Conservation (phyloP, 2,888 invertebrate genomes). For the Xestoiulus laeticollis region DNA sequence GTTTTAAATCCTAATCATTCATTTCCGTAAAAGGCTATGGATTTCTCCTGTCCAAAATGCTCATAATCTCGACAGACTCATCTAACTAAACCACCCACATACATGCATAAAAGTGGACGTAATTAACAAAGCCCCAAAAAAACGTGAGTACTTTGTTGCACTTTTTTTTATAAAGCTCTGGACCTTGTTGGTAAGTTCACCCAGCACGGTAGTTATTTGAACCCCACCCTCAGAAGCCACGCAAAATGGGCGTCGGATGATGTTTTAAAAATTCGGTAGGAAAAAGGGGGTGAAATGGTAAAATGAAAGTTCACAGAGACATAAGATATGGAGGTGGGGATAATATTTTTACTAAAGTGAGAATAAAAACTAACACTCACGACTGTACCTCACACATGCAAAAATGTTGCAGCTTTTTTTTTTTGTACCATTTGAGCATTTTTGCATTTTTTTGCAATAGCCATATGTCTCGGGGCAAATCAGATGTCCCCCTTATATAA, state of each 20-base stretch:
- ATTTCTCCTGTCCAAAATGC: conserved; percentile 15
- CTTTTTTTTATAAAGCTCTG: neutral
- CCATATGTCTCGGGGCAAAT: neutral
- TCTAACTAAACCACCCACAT: conserved; percentile 21
- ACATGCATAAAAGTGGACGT: conserved; percentile 13
- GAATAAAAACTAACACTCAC: neutral
- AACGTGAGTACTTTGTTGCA: neutral
- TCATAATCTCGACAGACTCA: conserved; percentile 28
- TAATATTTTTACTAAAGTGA: neutral
- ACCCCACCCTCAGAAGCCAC: conserved; percentile 42
- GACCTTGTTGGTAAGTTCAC: neutral
- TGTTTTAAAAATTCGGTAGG: conserved; percentile 46
- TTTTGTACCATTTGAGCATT: neutral
- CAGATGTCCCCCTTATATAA: conserved; percentile 6
- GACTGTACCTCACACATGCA: neutral
- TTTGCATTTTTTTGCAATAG: neutral
- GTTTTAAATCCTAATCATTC: conserved; percentile 33
- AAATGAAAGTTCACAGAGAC: conserved; percentile 5
- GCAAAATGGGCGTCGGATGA: conserved; percentile 45
- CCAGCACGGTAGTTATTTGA: conserved; percentile 46
- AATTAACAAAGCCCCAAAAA: neutral
- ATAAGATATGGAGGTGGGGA: neutral
- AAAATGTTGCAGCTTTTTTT: neutral
- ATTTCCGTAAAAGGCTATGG: conserved; percentile 37
- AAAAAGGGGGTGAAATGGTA: conserved; percentile 19